phyloP scores from a whole-genome alignment of 2,113 vertebrate genomes.

The Gambusia holbrooki region DNA sequence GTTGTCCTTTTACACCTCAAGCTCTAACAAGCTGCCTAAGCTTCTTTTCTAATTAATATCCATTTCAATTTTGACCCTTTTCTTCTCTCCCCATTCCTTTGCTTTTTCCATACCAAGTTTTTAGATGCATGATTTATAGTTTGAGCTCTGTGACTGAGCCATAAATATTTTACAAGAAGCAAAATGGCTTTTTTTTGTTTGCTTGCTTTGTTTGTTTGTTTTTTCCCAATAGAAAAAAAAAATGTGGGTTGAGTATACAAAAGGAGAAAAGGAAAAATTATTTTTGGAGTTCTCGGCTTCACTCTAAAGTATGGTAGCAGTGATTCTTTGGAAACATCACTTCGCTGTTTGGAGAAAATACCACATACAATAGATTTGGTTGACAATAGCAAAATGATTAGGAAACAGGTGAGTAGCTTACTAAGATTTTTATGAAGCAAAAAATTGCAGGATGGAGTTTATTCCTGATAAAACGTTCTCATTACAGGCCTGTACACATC shows the following conservation, averaged over 20 bases:
- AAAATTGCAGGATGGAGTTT: not conserved
- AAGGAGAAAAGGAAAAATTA: not conserved
- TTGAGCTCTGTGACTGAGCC: constrained; percentile 49
- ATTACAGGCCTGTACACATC: not conserved
- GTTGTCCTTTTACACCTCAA: not conserved
- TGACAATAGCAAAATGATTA: not conserved
- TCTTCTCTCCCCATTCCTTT: not conserved
- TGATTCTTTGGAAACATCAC: not conserved
- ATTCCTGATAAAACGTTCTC: constrained; percentile 2
- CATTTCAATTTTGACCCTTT: constrained; percentile 12
- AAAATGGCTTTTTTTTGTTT: constrained; percentile 43
- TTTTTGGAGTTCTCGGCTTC: not conserved
- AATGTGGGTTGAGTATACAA: not conserved
- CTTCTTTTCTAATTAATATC: constrained; percentile 32
- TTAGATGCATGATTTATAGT: constrained; percentile 71
- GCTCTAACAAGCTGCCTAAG: constrained; percentile 4
- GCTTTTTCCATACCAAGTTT: constrained; percentile 14
- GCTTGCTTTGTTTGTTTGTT: no score
- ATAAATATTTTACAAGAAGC: constrained; percentile 73
- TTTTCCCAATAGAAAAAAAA: constrained; percentile 25
- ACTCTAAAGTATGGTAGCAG: not conserved
- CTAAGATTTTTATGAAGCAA: not conserved
- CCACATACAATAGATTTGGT: not conserved
- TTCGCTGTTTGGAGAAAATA: not conserved
- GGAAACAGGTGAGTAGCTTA: not conserved